Conservation (phyloP, 2,888 invertebrate genomes). For the Phengaris arion region DNA sequence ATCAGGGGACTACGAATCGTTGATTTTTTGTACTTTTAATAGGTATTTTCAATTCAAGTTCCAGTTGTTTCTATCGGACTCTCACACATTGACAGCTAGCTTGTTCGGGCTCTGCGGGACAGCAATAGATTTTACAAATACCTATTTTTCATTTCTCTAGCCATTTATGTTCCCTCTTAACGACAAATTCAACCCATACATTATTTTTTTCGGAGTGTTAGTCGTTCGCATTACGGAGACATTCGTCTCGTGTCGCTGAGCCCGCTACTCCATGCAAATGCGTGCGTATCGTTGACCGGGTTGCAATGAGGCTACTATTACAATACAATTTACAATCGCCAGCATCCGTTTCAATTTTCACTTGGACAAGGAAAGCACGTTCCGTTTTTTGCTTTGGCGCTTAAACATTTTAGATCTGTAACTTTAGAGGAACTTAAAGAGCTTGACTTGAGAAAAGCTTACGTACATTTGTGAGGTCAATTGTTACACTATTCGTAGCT, state of each 20-base stretch:
- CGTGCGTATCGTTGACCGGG: constrained; percentile 70
- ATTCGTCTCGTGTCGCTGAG: constrained; percentile 56
- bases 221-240: constrained; percentile 1
- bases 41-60: no score
- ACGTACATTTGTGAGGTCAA: not conserved
- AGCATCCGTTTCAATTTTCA: constrained; percentile 21
- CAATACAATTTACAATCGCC: constrained; percentile 34
- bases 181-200: no score
- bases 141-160: no score
- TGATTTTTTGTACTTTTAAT: no score
- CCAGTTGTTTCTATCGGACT: no score
- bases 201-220: not conserved
- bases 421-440: not conserved
- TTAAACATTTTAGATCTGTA: not conserved
- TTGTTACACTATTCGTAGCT: no score
- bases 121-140: no score
- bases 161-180: no score
- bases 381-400: not conserved
- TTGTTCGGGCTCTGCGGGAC: no score
- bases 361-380: not conserved
- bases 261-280: constrained; percentile 76
- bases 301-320: constrained; percentile 63
- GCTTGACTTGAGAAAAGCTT: not conserved
- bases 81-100: no score
- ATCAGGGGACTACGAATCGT: no score